Conservation (phyloP, 2,888 invertebrate species). For the Idaea aversata region DNA sequence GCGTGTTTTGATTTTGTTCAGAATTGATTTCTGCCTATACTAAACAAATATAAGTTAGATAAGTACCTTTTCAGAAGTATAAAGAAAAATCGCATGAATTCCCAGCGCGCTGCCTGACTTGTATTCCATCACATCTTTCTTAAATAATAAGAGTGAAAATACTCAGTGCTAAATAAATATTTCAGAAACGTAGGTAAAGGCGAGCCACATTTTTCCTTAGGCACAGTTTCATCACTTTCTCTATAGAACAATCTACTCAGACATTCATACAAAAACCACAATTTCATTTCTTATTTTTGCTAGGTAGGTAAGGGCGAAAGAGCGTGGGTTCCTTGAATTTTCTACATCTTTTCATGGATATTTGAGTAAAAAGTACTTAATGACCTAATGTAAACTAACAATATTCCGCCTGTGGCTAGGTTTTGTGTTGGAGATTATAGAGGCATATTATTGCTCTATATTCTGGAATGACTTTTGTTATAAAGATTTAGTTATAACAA, state of each 20-base stretch:
- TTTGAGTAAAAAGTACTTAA: neutral
- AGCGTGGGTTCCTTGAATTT: neutral
- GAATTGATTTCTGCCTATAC: no score
- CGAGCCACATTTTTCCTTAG: neutral
- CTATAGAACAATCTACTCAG: conserved; percentile 12
- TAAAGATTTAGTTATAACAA: no score
- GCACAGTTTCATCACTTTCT: neutral
- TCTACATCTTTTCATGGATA: neutral
- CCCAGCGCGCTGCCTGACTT: neutral
- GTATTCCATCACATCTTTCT: neutral
- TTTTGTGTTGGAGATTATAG: neutral
- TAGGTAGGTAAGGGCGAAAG: neutral
- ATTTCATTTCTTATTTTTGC: conserved; percentile 9
- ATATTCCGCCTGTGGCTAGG: neutral
- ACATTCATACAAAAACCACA: conserved; percentile 18
- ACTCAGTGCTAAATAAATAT: conserved; percentile 1
- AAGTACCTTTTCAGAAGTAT: no score
- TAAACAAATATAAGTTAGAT: no score
- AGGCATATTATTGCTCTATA: neutral
- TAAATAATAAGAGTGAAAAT: neutral
- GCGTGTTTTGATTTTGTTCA: no score
- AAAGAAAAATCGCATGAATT: neutral
- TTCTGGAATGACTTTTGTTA: neutral
- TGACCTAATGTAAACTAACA: no score
- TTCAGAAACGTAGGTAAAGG: neutral